phyloP scores from a whole-genome alignment of 2,797 vertebrate genomes.

The Peromyscus nudipes region DNA sequence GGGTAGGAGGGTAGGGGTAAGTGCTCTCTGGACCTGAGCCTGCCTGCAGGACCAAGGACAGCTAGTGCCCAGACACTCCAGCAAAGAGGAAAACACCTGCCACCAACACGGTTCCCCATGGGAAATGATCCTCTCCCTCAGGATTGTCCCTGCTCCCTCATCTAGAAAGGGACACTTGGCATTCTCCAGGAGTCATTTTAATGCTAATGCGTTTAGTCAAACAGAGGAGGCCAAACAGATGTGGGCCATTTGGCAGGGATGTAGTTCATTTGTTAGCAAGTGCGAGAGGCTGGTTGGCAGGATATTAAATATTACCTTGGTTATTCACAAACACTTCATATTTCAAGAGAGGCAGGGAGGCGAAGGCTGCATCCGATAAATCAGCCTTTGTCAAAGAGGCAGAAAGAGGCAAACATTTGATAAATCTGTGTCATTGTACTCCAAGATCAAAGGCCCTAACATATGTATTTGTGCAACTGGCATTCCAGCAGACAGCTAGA shows the following conservation, averaged over 20 bases:
- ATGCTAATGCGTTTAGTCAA: slow-evolving; percentile 90
- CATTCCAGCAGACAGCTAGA: slow-evolving; percentile 86
- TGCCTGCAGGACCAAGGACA: neutral
- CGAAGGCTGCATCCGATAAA: slow-evolving; percentile 86
- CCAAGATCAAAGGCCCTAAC: slow-evolving; percentile 87
- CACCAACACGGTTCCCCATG: slow-evolving; percentile 63
- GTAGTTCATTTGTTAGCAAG: slow-evolving; percentile 89
- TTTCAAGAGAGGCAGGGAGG: slow-evolving; percentile 89
- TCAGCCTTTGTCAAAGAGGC: slow-evolving; percentile 87
- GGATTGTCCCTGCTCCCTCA: slow-evolving; percentile 88
- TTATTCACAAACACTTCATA: slow-evolving; percentile 90
- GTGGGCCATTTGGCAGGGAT: slow-evolving; percentile 88
- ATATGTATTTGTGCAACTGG: slow-evolving; percentile 87
- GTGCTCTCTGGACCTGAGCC: slow-evolving; percentile 31
- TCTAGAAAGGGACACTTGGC: slow-evolving; percentile 86
- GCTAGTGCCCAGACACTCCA: slow-evolving; percentile 74
- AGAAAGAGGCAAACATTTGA: slow-evolving; percentile 89
- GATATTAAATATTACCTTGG: slow-evolving; percentile 91
- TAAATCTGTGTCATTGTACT: slow-evolving; percentile 88
- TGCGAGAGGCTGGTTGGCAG: slow-evolving; percentile 87
- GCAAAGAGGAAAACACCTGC: slow-evolving; percentile 84
- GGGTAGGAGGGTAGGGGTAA: no score
- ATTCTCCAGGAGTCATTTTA: slow-evolving; percentile 85
- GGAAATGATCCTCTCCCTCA: slow-evolving; percentile 79
- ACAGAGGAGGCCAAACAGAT: slow-evolving; percentile 89